These are phyloP conservation scores for Araneus ventricosus DNA, from an alignment of 1,140 invertebrate species.

Conservation along the genomic window DNA sequence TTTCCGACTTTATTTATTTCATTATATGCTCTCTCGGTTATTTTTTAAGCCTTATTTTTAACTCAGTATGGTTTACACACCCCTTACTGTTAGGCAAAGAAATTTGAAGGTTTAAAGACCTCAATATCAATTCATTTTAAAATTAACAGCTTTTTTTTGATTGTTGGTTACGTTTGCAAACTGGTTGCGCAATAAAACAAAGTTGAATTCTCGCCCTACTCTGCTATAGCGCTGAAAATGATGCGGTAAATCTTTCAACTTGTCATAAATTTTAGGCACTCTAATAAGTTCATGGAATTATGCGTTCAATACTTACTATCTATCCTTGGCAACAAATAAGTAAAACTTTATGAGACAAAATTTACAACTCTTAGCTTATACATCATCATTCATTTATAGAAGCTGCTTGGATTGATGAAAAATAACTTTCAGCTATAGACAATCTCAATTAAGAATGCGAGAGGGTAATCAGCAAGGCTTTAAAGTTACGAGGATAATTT, in stretches of 20 bases:
- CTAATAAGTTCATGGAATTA: constrained; percentile 50
- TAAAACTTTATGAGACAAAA: constrained; percentile 35
- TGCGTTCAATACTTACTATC: constrained; percentile 23
- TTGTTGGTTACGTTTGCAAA: no score
- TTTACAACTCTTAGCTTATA: constrained; percentile 41
- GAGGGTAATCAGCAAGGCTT: not conserved
- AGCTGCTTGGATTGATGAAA: not conserved
- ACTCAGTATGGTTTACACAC: no score
- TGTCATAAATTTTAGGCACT: constrained; percentile 49
- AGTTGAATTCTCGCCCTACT: not conserved
- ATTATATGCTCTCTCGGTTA: no score
- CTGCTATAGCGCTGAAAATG: not conserved
- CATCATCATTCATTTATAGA: constrained; percentile 35
- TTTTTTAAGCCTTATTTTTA: no score
- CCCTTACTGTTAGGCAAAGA: no score
- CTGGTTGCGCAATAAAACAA: no score
- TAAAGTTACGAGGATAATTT: not conserved
- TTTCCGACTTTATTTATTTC: no score
- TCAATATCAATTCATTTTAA: not conserved
- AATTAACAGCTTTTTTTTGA: not conserved
- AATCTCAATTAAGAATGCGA: not conserved
- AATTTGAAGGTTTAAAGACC: not conserved
- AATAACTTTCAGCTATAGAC: not conserved
- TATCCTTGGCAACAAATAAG: not conserved
- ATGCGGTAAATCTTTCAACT: constrained; percentile 13